Evolutionary conservation across 2,888 invertebrate genomes (phyloP), one percentile per base, ranked within the genome.

Genomic region (Eledona agricola): DNA sequence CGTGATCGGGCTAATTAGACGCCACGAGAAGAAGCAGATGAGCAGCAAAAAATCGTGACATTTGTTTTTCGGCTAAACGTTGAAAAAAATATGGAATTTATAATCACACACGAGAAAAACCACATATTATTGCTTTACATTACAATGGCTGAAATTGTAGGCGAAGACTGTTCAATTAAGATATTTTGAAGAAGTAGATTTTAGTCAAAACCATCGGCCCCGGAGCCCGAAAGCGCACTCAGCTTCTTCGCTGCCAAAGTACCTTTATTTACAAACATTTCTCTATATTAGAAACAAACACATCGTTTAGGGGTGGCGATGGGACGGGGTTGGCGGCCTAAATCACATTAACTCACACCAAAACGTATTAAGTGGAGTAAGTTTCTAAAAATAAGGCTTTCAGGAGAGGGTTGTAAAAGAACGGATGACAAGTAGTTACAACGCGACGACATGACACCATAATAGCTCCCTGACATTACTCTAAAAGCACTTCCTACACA

Each of bases 381-480:
- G 56, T 55, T 59, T 63, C 67, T 64, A 67, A 69, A 68, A 69
- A 67, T 66, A 68, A 66, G 60, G 68, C 66, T 66, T 65, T 66
- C 65, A 62, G 56, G 59, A 60, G 59, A 55, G 55, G 63, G 65
- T 64, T 65, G 69, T 68, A 67, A 69, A 67, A 64, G 60, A 57
- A 55, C 63, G 65, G 65, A 68, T 71, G 69, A 71, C 69, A 71
- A 69, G 71, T 70, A 64, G 69, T 65, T 67, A 69, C 71, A 69
- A 59, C 66, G 58, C 65, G 67, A 60, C 67, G 65, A 71, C 69
- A 70, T 71, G 71, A 71, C 71, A 71, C 67, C 65, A 64, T 71
- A 71, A 71, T 71, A 67, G 71, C 68, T 59, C 58, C 63, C 62
- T 59, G 60, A 66, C 71, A 71, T 71, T 71, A 66, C 65, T 62